Conservation (phyloP, 2,888 invertebrate genomes). For the Trichogramma dendrolimi region DNA sequence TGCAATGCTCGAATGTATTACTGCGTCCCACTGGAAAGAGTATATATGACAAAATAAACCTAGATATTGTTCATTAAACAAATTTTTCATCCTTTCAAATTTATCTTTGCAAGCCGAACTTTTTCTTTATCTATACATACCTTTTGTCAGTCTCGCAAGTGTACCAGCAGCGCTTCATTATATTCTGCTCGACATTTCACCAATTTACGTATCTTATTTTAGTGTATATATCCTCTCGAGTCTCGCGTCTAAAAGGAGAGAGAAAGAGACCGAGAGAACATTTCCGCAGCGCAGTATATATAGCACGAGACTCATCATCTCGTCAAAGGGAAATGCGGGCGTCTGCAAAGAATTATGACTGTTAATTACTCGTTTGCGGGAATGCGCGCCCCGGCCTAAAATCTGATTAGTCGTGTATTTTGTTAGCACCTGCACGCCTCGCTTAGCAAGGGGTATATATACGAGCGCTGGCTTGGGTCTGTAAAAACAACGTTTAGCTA, state of each 20-base stretch:
- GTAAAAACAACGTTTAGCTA: constrained; percentile 28
- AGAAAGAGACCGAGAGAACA: not conserved
- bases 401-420: constrained; percentile 40
- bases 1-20: not conserved
- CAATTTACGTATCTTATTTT: too few relatives aligned
- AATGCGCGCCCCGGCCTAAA: constrained; percentile 28
- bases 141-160: too few relatives aligned
- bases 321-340: constrained; percentile 24
- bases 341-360: constrained; percentile 40
- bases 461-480: constrained; percentile 13
- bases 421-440: constrained; percentile 39
- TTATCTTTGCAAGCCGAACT: too few relatives aligned
- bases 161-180: too few relatives aligned
- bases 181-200: too few relatives aligned
- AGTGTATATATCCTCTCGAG: too few relatives aligned
- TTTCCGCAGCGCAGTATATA: not conserved
- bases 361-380: constrained; percentile 43
- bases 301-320: not conserved
- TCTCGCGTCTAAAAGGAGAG: not conserved
- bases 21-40: not conserved
- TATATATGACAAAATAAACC: constrained; percentile 18
- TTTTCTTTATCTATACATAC: too few relatives aligned
- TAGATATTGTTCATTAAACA: constrained; percentile 28
- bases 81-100: constrained; percentile 1
- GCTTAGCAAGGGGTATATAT: not conserved